Conservation (phyloP, 2,797 vertebrate genomes). For the Danionella dracula region DNA sequence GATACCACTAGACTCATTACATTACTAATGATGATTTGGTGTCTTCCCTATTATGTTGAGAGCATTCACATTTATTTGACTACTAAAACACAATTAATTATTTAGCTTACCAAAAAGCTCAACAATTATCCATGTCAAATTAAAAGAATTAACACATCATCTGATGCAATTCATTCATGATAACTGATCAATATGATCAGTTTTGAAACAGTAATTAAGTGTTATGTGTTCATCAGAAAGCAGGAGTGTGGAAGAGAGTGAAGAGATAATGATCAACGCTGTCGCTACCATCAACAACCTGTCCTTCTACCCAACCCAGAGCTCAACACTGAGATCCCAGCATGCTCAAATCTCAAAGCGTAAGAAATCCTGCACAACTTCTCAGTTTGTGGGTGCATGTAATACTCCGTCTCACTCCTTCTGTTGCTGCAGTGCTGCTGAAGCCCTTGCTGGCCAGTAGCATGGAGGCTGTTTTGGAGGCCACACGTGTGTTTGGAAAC, state of each 20-base stretch:
- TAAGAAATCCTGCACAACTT: constrained; percentile 62
- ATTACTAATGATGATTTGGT: too few relatives aligned
- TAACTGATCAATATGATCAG: too few relatives aligned
- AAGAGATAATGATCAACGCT: constrained; percentile 84
- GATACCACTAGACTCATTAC: too few relatives aligned
- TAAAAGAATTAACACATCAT: too few relatives aligned
- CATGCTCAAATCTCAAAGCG: constrained; percentile 75
- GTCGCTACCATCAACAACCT: constrained; percentile 86
- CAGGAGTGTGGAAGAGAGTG: constrained; percentile 74
- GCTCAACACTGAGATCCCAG: constrained; percentile 66
- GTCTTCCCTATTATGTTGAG: too few relatives aligned
- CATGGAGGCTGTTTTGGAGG: constrained; percentile 84
- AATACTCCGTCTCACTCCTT: not conserved
- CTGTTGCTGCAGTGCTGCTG: constrained; percentile 72
- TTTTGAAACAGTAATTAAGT: too few relatives aligned
- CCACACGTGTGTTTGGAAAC: constrained; percentile 87
- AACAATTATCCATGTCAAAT: too few relatives aligned
- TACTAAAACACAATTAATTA: too few relatives aligned
- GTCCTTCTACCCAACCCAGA: constrained; percentile 80
- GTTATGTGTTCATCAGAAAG: constrained; percentile 65
- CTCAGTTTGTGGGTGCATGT: not conserved
- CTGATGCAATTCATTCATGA: too few relatives aligned
- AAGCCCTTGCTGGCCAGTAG: constrained; percentile 80
- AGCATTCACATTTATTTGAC: too few relatives aligned
- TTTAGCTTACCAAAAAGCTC: too few relatives aligned